These are phyloP conservation scores for Atopsyche davidsoni DNA, from an alignment of 1,140 invertebrate genomes.

Conservation along the genomic window DNA sequence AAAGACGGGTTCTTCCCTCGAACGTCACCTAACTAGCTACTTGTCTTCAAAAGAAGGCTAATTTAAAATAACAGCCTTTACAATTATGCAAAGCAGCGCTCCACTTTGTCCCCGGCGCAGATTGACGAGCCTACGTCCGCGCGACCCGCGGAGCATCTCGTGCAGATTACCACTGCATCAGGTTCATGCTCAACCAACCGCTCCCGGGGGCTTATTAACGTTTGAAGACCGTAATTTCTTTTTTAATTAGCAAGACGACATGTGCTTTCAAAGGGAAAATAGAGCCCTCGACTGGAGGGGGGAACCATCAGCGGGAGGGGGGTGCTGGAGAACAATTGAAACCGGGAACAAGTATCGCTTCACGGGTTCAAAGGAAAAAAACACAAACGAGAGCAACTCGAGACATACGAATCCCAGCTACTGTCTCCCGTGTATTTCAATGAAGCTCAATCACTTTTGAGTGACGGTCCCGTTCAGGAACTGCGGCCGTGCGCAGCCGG, in stretches of 20 bases:
- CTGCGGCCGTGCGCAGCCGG: no score
- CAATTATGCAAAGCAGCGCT: no score
- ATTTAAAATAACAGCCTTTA: no score
- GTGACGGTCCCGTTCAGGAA: no score
- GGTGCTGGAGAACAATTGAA: constrained; percentile 14
- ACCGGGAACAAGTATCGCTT: constrained; percentile 16
- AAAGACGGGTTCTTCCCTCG: no score
- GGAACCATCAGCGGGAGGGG: neutral
- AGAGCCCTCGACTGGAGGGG: neutral
- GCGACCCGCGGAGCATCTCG: no score
- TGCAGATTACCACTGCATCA: constrained; percentile 2
- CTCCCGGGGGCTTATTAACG: constrained; percentile 16
- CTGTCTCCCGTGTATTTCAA: constrained; percentile 2
- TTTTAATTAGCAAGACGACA: constrained; percentile 25
- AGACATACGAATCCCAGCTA: constrained; percentile 15
- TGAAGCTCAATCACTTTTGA: no score
- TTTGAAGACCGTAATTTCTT: constrained; percentile 23
- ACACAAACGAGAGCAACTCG: constrained; percentile 17
- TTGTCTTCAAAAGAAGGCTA: no score
- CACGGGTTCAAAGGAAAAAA: constrained; percentile 9
- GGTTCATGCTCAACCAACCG: constrained; percentile 9
- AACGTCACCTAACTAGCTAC: no score
- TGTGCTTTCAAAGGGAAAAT: constrained; percentile 17
- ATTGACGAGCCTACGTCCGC: no score
- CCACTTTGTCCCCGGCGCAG: no score